These are phyloP conservation scores for Thalassophryne amazonica DNA, from an alignment of 2,797 vertebrate genomes.

Conservation along the genomic window DNA sequence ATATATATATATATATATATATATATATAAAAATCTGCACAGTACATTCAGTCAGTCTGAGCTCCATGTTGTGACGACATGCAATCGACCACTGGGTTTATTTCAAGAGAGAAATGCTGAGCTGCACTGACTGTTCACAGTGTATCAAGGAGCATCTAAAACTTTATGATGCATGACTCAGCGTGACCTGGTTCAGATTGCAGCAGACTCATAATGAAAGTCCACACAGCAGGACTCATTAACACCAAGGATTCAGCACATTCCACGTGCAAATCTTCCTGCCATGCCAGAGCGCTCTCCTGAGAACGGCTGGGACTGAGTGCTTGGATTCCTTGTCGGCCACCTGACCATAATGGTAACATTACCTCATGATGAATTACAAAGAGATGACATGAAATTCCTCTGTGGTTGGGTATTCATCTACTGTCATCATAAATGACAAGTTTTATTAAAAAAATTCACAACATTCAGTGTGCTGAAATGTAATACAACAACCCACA, in stretches of 20 bases:
- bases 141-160: slow-evolving; percentile 27
- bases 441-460: slow-evolving; percentile 15
- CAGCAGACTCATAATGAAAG: slow-evolving; percentile 49
- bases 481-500: slow-evolving; percentile 12
- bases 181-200: slow-evolving; percentile 23
- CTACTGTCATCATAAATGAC: slow-evolving; percentile 24
- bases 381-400: slow-evolving; percentile 34
- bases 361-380: slow-evolving; percentile 42
- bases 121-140: slow-evolving; percentile 34
- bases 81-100: slow-evolving; percentile 5
- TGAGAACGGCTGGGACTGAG: slow-evolving; percentile 30
- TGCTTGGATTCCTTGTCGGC: slow-evolving; percentile 32
- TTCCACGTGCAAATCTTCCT: slow-evolving; percentile 40
- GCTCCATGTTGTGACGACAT: background rate
- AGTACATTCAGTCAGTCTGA: background rate
- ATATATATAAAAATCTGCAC: no score
- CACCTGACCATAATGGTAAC: slow-evolving; percentile 8
- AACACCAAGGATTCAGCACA: slow-evolving; percentile 50
- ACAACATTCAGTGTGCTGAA: slow-evolving; percentile 9
- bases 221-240: slow-evolving; percentile 61
- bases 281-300: slow-evolving; percentile 10
- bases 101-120: slow-evolving; percentile 36
- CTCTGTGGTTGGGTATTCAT: slow-evolving; percentile 21
- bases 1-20: no score
- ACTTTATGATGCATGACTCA: slow-evolving; percentile 49